These are phyloP conservation scores for Dreissena rostriformis DNA, from an alignment of 1,140 invertebrate species.

Conservation along the genomic window DNA sequence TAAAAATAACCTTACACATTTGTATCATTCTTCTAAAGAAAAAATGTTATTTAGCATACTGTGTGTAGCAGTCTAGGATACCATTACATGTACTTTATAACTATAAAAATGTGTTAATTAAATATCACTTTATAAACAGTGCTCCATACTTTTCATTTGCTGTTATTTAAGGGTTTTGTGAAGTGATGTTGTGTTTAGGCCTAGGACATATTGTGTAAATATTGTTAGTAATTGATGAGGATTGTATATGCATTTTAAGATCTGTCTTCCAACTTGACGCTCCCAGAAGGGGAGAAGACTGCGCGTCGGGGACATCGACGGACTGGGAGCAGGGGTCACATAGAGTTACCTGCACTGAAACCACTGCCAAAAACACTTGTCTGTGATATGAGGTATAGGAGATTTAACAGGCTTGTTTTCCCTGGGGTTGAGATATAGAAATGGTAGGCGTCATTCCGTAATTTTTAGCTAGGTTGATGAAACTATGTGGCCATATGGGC, in stretches of 20 bases:
- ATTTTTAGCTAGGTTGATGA: no score
- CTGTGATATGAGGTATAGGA: slow-evolving; percentile 91
- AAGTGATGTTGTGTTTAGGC: no score
- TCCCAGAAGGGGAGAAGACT: slow-evolving; percentile 83
- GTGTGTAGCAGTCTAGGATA: not conserved
- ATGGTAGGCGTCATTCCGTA: no score
- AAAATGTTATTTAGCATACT: not conserved
- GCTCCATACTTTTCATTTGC: not conserved
- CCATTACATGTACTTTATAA: no score
- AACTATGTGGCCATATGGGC: no score
- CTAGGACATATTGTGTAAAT: no score
- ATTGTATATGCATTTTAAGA: slow-evolving; percentile 82
- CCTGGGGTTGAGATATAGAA: no score
- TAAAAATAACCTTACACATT: not conserved
- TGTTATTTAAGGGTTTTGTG: not conserved
- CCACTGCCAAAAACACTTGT: slow-evolving; percentile 92
- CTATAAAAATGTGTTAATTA: not conserved
- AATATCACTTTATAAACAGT: not conserved
- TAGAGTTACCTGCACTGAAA: slow-evolving; percentile 78
- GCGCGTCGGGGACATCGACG: slow-evolving; percentile 62
- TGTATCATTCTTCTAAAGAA: not conserved
- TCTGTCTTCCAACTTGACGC: slow-evolving; percentile 87
- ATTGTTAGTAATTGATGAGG: not conserved
- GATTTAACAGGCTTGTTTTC: no score
- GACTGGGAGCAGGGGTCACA: slow-evolving; percentile 74